Percentiles rank a stretch among this genome's conserved stretches.
Evolutionary conservation across 2,888 invertebrate genomes (phyloP).

Genomic region (Amiota mariae): DNA sequence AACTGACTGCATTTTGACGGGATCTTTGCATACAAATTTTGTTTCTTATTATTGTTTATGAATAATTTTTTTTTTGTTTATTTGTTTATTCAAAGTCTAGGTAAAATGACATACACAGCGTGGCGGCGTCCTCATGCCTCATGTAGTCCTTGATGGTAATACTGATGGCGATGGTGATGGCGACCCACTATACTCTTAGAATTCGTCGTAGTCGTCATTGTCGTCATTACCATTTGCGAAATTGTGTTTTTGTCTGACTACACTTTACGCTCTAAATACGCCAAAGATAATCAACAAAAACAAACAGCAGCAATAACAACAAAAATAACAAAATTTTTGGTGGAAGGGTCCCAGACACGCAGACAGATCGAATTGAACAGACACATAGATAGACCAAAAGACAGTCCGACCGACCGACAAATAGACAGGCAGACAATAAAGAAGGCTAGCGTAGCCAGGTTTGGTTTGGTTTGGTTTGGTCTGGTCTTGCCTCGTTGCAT

Average conservation of each 20-base stretch:
- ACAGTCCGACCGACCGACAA: neutral
- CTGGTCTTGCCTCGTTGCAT: constrained; percentile 51
- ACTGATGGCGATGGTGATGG: constrained; percentile 27
- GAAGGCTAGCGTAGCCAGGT: constrained; percentile 26
- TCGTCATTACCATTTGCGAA: constrained; percentile 53
- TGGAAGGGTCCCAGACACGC: constrained; percentile 7
- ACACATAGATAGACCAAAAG: neutral
- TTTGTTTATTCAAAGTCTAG: neutral
- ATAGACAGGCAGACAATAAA: constrained; percentile 44
- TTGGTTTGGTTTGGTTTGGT: neutral
- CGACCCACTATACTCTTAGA: no score
- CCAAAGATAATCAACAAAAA: constrained; percentile 70
- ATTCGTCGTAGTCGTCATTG: constrained; percentile 32
- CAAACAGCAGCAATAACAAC: constrained; percentile 49
- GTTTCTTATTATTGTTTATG: no score
- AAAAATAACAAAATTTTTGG: constrained; percentile 8
- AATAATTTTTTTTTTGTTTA: no score
- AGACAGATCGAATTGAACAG: constrained; percentile 8
- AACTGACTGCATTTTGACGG: neutral
- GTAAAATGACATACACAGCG: neutral
- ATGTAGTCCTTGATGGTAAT: constrained; percentile 37
- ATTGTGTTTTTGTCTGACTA: constrained; percentile 61
- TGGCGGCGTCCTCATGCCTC: neutral
- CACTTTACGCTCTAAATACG: constrained; percentile 73
- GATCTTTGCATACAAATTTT: no score